These are phyloP conservation scores for Dione vanillae DNA, from an alignment of 2,888 invertebrate species.

Conservation along the genomic window DNA sequence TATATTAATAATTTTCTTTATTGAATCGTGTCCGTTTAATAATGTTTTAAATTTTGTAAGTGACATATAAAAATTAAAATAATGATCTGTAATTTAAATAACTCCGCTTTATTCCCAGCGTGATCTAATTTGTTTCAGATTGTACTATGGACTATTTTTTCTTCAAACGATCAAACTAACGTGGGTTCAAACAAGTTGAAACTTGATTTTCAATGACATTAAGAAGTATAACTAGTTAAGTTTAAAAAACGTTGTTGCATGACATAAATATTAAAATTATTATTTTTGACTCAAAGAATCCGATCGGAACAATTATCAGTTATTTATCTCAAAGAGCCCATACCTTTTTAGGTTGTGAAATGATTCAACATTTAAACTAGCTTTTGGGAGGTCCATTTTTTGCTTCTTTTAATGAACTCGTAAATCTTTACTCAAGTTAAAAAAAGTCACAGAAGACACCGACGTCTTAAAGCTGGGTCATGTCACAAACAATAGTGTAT, in stretches of 20 bases:
- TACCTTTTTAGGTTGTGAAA: constrained; percentile 18
- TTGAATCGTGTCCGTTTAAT: constrained; percentile 51
- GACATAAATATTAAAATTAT: background rate
- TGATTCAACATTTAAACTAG: constrained; percentile 15
- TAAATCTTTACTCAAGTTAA: constrained; percentile 13
- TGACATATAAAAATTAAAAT: too few species aligned
- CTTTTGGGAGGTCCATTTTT: constrained; percentile 30
- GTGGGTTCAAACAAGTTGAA: too few species aligned
- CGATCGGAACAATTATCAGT: constrained; percentile 21
- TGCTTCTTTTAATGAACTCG: constrained; percentile 24
- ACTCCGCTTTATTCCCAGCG: background rate
- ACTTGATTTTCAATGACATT: too few species aligned
- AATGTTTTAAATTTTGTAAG: background rate
- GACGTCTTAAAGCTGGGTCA: background rate
- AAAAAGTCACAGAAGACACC: background rate
- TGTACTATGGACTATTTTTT: background rate
- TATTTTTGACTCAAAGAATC: background rate
- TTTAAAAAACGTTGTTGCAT: background rate
- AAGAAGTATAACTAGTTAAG: too few species aligned
- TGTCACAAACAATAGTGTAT: background rate
- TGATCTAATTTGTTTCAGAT: background rate
- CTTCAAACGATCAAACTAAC: too few species aligned
- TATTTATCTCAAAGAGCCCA: constrained; percentile 21
- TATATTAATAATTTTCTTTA: constrained; percentile 46
- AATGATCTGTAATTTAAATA: background rate